Conservation (phyloP, 2,797 vertebrate genomes). For the Philypnodon macrostomus region DNA sequence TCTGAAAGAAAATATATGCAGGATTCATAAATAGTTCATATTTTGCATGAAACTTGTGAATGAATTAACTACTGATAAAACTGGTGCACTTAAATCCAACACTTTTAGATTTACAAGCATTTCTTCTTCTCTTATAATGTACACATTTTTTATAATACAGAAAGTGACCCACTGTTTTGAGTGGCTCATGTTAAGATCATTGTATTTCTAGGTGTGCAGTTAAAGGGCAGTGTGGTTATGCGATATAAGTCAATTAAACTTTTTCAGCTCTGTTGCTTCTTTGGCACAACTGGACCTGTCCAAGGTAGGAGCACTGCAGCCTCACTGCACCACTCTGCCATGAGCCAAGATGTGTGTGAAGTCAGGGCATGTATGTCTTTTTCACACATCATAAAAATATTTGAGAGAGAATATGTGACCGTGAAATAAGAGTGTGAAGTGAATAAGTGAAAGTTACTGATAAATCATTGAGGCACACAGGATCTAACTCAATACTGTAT, state of each 20-base stretch:
- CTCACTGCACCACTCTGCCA: constrained; percentile 60
- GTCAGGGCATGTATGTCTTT: constrained; percentile 12
- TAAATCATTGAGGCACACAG: too few species aligned
- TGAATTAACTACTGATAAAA: neutral
- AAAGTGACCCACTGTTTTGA: constrained; percentile 1
- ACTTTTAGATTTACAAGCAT: neutral
- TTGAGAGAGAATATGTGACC: neutral
- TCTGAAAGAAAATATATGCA: too few species aligned
- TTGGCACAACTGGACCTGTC: constrained; percentile 24
- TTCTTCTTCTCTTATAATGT: neutral
- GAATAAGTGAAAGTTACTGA: too few species aligned
- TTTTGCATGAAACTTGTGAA: too few species aligned
- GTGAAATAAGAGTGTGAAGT: too few species aligned
- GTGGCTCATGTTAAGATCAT: neutral
- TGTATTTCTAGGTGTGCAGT: constrained; percentile 33
- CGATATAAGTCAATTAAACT: constrained; percentile 51
- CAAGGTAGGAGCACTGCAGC: constrained; percentile 47
- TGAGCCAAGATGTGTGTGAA: constrained; percentile 31
- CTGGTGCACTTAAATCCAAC: neutral
- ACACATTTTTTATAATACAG: neutral
- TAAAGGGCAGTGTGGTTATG: constrained; percentile 24
- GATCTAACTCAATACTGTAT: too few species aligned
- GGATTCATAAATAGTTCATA: too few species aligned
- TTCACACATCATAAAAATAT: neutral
- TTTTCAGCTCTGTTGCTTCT: constrained; percentile 54